phyloP scores from a whole-genome alignment of 2,888 invertebrate genomes.

The Chrysopilus asiliformis region DNA sequence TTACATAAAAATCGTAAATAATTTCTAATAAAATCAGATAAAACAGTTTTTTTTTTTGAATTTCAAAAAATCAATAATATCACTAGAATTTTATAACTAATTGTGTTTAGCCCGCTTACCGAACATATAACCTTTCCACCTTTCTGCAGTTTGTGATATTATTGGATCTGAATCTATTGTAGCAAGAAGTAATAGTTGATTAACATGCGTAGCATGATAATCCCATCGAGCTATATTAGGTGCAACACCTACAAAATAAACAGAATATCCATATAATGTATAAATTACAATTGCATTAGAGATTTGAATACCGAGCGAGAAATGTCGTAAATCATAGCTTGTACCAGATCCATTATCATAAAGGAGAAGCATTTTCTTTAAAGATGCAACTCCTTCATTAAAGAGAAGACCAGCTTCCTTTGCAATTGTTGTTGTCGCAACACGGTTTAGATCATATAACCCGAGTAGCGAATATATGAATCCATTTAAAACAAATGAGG shows the following conservation, averaged over 20 bases:
- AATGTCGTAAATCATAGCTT: constrained; percentile 90
- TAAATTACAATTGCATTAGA: neutral
- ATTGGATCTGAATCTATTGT: constrained; percentile 75
- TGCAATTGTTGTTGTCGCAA: constrained; percentile 55
- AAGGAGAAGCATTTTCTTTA: constrained; percentile 74
- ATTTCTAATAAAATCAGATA: too few species aligned
- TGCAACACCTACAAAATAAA: constrained; percentile 41
- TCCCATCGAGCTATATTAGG: constrained; percentile 97
- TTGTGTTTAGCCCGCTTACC: constrained; percentile 92
- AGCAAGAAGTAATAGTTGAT: constrained; percentile 78
- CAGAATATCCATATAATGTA: neutral
- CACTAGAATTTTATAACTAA: constrained; percentile 33
- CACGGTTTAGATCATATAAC: constrained; percentile 82
- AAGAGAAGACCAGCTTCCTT: constrained; percentile 64
- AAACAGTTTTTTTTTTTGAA: neutral
- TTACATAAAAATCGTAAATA: too few species aligned
- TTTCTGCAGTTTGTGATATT: constrained; percentile 66
- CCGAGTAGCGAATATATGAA: constrained; percentile 96
- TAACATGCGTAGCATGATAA: constrained; percentile 96
- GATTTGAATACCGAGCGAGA: constrained; percentile 51
- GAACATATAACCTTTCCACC: constrained; percentile 92
- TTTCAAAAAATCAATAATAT: too few species aligned
- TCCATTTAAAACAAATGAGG: constrained; percentile 93
- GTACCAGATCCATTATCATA: constrained; percentile 94
- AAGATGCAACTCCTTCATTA: constrained; percentile 71